Conservation (phyloP, 2,797 vertebrate genomes). For the Lagocephalus sceleratus region DNA sequence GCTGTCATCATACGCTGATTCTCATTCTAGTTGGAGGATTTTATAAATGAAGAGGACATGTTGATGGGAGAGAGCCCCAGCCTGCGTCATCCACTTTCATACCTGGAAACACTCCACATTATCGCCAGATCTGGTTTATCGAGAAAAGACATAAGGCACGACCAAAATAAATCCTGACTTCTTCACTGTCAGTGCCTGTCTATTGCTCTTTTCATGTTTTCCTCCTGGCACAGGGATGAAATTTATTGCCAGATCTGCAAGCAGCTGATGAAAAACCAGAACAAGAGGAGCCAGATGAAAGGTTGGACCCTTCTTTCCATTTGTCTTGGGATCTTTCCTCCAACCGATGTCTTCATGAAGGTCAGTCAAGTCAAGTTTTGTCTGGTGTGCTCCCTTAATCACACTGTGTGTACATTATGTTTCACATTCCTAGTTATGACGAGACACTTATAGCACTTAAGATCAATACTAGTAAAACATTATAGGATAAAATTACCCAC, state of each 20-base stretch:
- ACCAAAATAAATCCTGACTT: neutral
- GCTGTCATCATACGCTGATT: neutral
- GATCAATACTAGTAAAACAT: neutral
- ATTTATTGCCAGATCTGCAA: conserved; percentile 99
- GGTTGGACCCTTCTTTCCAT: conserved; percentile 92
- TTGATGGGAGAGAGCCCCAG: conserved; percentile 76
- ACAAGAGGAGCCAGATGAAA: conserved; percentile 73
- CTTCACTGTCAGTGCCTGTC: neutral
- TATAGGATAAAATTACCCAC: neutral
- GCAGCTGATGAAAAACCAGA: conserved; percentile 85
- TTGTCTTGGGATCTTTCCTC: conserved; percentile 91
- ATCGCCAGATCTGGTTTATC: conserved; percentile 85
- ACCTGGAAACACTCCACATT: conserved; percentile 89
- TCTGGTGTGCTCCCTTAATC: too few species aligned
- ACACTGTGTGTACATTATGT: too few species aligned
- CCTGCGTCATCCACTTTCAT: conserved; percentile 81
- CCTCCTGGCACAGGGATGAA: conserved; percentile 82
- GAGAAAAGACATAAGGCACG: conserved; percentile 82
- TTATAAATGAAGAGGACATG: conserved; percentile 62
- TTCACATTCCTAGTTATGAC: too few species aligned
- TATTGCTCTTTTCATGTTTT: neutral
- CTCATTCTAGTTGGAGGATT: conserved; percentile 43
- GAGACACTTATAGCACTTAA: too few species aligned
- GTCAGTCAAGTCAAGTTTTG: too few species aligned
- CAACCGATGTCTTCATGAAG: conserved; percentile 82